Evolutionary conservation across 2,888 invertebrate species (phyloP), one percentile per base, ranked within the genome.

Genomic region (Calameuta pallipes): DNA sequence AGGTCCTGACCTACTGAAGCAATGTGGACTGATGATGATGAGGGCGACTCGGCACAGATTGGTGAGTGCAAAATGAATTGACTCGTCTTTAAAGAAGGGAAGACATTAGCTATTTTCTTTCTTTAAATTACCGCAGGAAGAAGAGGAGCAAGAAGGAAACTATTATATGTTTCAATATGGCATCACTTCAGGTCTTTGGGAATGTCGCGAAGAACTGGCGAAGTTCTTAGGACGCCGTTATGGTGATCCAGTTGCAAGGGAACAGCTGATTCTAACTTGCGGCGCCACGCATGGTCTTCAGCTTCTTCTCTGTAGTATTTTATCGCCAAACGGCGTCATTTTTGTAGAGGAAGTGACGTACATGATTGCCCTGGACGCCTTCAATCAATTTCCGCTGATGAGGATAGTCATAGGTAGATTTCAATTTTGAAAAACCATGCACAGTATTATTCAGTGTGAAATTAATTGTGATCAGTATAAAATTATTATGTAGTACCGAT

Each of bases 321-420:
- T 95, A 33, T 92, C 93, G 35, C 92, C 93, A 3, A 91, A 92
- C 74, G 93, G 93, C 1, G 89, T 92, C 13, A 92, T 95, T 76
- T 95, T 95, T 87, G 93, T 94, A 13, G 95, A 95, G 85, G 94
- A 95, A 87, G 94, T 93, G 23, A 94, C 94, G 1, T 95, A 94
- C 83, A 94, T 94, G 92, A 92, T 94, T 80, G 95, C 94, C 3
- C 87, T 94, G 35, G 92, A 93, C 69, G 89, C 91, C 15, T 93
- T 95, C 80, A 91, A 91, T 79, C 92, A 93, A 82, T 94, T 94
- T 83, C 92, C 93, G 12, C 89, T 92, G 1, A 90, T 94, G 82
- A 92, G 90, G 81, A 89, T 95, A 35, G 88, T 94, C 37, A 90
- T 93, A 86, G 91, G 93, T 93, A 84, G 31, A 73, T 75, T 23